Evolutionary conservation across 2,888 invertebrate species (phyloP), one percentile per base, ranked within the genome.

Genomic region (Scaptomyza parva): DNA sequence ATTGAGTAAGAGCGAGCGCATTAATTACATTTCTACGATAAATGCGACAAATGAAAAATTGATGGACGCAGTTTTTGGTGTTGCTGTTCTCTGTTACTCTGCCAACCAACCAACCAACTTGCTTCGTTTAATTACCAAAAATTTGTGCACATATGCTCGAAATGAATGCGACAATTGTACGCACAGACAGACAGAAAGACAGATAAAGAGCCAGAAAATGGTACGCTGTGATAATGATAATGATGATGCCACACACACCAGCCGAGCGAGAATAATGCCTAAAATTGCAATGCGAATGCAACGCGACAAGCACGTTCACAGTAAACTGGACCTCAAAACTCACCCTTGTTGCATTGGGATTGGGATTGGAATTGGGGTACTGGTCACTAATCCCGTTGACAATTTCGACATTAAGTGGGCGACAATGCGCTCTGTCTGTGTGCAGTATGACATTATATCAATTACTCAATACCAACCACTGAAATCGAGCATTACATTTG

Each of bases 401-500:
- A 85, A 86, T 87, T 85, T 59, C 41, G 62, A 82, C 82, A 87
- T 82, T 85, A 82, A 79, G 76, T 87, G 82, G 82, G 85, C 66
- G 87, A 83, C 70, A 65, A 58, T 30, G 61, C 22, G 22, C 22
- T 22, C 22, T 53, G 54, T 18, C 20, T 7, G 17, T 17, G 18
- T 20, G 40, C 30, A 18, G 47, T 59, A 59, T 76, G 85, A 72
- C 84, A 86, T 85, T 85, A 86, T 85, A 85, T 85, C 84, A 85
- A 85, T 85, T 85, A 85, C 84, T 88, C 84, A 78, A 72, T 71
- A 48, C 22, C 35, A 14, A 48, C 35, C 33, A 61, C 81, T 78
- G 84, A 79, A 76, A 84, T 81, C 65, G 78, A 76, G 70, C 88
- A 83, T 68, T 86, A 80, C 88, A 86, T 86, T 85, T 88, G 85